These are phyloP conservation scores for Elephantulus edwardii DNA, from an alignment of 2,113 vertebrate species.

Conservation along the genomic window DNA sequence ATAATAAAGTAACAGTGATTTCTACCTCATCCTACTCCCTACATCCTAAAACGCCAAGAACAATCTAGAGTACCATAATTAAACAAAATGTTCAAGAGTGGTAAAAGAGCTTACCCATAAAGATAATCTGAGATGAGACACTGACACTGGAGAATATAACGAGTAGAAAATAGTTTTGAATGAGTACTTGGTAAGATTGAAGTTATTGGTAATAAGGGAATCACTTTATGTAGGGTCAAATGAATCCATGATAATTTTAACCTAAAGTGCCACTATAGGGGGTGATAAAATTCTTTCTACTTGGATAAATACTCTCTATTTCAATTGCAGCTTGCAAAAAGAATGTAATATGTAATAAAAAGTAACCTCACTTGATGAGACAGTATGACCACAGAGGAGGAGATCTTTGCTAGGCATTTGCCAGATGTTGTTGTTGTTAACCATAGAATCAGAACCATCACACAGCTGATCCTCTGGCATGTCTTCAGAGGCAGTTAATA, in stretches of 20 bases:
- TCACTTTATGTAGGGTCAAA: conserved; percentile 57
- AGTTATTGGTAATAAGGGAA: conserved; percentile 61
- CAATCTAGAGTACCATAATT: not conserved
- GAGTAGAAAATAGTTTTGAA: not conserved
- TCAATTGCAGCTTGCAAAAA: conserved; percentile 9
- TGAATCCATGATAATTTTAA: conserved; percentile 54
- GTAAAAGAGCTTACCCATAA: not conserved
- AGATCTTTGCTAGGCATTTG: not conserved
- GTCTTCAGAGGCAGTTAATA: too few relatives aligned
- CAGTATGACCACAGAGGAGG: not conserved
- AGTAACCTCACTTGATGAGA: not conserved
- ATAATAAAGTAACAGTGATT: not conserved
- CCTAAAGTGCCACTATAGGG: conserved; percentile 36
- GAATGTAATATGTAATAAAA: conserved; percentile 17
- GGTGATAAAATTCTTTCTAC: conserved; percentile 58
- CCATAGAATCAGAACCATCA: too few relatives aligned
- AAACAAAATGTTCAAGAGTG: not conserved
- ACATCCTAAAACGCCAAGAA: not conserved
- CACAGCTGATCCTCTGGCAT: too few relatives aligned
- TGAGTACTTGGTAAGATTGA: conserved; percentile 11
- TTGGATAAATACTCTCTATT: conserved; percentile 55
- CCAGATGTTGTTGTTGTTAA: too few relatives aligned
- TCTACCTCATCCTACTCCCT: not conserved
- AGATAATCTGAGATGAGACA: not conserved
- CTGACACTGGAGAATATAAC: not conserved